Evolutionary conservation across 2,888 invertebrate genomes (phyloP).

Genomic region (Axea sp.): DNA sequence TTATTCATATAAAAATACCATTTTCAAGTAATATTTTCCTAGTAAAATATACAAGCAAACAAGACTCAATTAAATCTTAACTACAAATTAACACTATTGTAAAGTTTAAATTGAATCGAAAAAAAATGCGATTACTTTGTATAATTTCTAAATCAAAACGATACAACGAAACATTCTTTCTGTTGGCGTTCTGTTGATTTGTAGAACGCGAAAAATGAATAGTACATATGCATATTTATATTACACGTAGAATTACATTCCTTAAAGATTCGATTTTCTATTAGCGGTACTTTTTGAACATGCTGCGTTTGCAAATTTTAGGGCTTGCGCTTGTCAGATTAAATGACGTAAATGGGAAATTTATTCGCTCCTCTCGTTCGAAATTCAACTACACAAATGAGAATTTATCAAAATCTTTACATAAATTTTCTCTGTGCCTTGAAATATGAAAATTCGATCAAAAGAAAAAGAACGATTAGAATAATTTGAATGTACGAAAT

Average conservation of each 20-base stretch:
- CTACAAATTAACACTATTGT: too few relatives aligned
- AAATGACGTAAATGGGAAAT: slow-evolving; percentile 54
- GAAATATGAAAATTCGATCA: not conserved
- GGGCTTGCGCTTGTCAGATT: slow-evolving; percentile 57
- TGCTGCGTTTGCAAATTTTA: slow-evolving; percentile 51
- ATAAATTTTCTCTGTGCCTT: not conserved
- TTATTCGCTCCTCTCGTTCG: slow-evolving; percentile 47
- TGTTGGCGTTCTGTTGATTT: too few relatives aligned
- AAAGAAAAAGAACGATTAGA: not conserved
- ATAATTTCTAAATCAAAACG: too few relatives aligned
- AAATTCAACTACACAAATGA: slow-evolving; percentile 33
- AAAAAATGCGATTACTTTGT: too few relatives aligned
- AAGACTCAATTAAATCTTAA: too few relatives aligned
- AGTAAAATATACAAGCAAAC: too few relatives aligned
- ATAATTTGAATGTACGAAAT: too few relatives aligned
- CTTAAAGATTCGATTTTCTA: slow-evolving; percentile 43
- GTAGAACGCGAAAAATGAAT: too few relatives aligned
- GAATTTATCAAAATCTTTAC: slow-evolving; percentile 10
- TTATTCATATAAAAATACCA: too few relatives aligned
- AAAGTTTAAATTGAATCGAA: too few relatives aligned
- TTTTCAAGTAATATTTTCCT: too few relatives aligned
- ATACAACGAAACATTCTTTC: too few relatives aligned
- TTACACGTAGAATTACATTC: slow-evolving; percentile 43
- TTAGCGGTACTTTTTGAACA: slow-evolving; percentile 52
- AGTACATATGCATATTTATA: slow-evolving; percentile 23